Base-by-base conservation (phyloP, 2,113 vertebrate species). In the Tyrannus savana region DNA sequence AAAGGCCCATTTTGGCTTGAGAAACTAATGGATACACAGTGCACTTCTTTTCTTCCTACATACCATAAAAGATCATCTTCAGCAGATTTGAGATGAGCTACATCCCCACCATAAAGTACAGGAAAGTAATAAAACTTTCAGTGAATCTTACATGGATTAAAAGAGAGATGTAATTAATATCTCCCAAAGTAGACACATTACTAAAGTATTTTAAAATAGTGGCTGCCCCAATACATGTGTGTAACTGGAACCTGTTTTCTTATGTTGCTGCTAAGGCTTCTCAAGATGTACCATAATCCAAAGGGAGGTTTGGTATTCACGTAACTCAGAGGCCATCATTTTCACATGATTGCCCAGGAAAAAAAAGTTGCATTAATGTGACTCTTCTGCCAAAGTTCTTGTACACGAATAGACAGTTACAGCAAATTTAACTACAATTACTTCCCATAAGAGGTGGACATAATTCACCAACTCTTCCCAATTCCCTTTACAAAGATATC, bases 351-450 rank as follows among this genome's bases (percentile, higher is more conserved):
- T 78, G 53, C 74, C 84, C 72, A 96, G 95, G 30, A 56, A 39
- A 49, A 63, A 33, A 39, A 19, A 82, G 33, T 93, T 88, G 79
- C 91, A 96, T 98, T 98, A 97, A 98, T 96, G 82, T 96, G 95
- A 91, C 77, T 23, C 87, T 94, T 41, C 82, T 92, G 86, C 93
- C 97, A 98, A 88, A 95, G 95, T 96, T 94, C 94, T 97, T 98
- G 91, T 96, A 97, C 97, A 95, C 97, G 97, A 97, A 97, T 86
- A 95, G 93, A 97, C 90, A 97, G 97, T 98, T 98, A 98, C 86
- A 97, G 87, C 87, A 98, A 97, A 98, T 98, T 98, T 96, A 98
- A 94, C 89, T 93, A 92, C 98, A 98, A 98, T 97, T 98, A 97
- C 96, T 98, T 98, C 98, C 98, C 97, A 96, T 94, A 97, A 97